Base-by-base conservation (phyloP, 2,888 invertebrate species). In the Hesperia comma region DNA sequence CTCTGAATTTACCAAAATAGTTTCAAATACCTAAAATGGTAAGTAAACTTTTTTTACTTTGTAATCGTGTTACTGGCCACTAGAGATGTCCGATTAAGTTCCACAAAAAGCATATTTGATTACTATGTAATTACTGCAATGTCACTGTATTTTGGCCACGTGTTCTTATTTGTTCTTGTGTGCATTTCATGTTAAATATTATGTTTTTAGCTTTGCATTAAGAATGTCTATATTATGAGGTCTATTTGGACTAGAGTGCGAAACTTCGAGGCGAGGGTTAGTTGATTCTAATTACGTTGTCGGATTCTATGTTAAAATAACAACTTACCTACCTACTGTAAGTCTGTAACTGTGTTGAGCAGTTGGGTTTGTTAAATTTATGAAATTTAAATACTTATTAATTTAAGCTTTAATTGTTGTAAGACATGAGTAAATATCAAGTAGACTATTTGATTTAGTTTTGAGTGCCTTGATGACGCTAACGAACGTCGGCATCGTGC, bases 171-270 rank as follows among this genome's bases (percentile, higher is more conserved):
- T 62, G 26, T 15, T 10, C 26, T 7, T 41, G 40, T 61, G 55
- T 49, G 8, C 1, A 49, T 10, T 49, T 49, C 1, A 5, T n/a
- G n/a, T 15, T 7, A 15, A 12, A 21, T 49, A 12, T 19, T 49
- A 4, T 10, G 19, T 2, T 49, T 49, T 49, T 49, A 17, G 49
- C 19, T 15, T 49, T 49, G 0, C 10, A 49, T 0, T 3, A 10
- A 10, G 49, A 19, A 49, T 49, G 19, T 19, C 4, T 61, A 21
- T 56, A 76, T 66, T 61, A 85, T 87, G 86, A 82, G 79, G 70
- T 89, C 86, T 32, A 83, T 88, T 70, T 87, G 86, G 88, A 87
- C 85, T 17, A 81, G 81, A 72, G 79, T 85, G 26, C 76, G 80
- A 17, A 77, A 79, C 61, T 75, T 75, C 60, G 84, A 82, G 68